phyloP scores from a whole-genome alignment of 2,888 invertebrate species.

The Trichopria drosophilae region DNA sequence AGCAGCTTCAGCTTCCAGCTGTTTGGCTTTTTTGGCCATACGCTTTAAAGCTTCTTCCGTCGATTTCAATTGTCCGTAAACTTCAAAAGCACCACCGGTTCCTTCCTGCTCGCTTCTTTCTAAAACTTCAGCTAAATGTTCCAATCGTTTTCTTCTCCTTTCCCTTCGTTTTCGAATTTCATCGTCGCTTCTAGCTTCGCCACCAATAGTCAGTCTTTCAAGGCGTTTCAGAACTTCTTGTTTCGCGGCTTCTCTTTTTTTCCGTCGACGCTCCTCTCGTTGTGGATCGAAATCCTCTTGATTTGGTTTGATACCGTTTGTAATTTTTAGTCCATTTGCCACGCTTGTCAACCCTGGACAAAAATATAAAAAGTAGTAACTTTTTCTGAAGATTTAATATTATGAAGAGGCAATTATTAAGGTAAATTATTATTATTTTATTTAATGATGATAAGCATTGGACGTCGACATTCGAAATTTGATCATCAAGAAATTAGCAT shows the following conservation, averaged over 20 bases:
- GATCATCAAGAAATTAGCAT: constrained; percentile 3
- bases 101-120: constrained; percentile 52
- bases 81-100: constrained; percentile 52
- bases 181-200: constrained; percentile 50
- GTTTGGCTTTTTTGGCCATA: constrained; percentile 52
- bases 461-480: no score
- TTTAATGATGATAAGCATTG: no score
- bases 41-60: constrained; percentile 55
- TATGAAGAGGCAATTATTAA: no score
- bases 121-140: constrained; percentile 50
- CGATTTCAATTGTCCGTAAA: constrained; percentile 54
- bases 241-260: constrained; percentile 52
- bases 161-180: constrained; percentile 47
- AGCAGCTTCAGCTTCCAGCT: constrained; percentile 52
- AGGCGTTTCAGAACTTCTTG: constrained; percentile 52
- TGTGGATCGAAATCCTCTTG: constrained; percentile 47
- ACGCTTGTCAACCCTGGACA: no score
- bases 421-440: no score
- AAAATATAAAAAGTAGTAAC: no score
- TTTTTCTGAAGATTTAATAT: no score
- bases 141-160: constrained; percentile 49
- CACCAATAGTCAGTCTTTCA: constrained; percentile 54
- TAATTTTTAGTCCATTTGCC: no score
- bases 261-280: constrained; percentile 45
- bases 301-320: no score